phyloP scores from a whole-genome alignment of 2,113 vertebrate genomes.

The Epinephelus moara region DNA sequence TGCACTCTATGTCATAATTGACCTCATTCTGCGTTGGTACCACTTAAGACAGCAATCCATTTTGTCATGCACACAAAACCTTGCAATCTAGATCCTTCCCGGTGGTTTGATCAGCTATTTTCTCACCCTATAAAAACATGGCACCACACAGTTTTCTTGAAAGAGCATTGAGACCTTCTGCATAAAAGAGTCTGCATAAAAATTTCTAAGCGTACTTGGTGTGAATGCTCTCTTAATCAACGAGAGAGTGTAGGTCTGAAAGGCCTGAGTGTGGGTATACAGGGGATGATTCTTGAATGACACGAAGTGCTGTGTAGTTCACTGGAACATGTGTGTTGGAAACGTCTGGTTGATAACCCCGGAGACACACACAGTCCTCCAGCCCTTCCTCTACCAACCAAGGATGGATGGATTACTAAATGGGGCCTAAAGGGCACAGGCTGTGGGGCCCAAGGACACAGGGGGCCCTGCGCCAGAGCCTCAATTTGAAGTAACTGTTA shows the following conservation, averaged over 20 bases:
- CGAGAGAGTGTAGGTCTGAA: conserved; percentile 7
- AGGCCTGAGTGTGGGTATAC: background rate
- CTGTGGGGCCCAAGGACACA: background rate
- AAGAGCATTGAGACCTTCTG: background rate
- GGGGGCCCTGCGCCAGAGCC: too few species aligned
- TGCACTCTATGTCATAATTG: background rate
- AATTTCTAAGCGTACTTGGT: background rate
- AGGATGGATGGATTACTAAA: background rate
- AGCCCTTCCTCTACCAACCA: background rate
- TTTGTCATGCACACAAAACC: background rate
- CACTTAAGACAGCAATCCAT: background rate
- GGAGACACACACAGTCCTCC: background rate
- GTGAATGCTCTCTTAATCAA: conserved; percentile 21
- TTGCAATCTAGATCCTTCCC: conserved; percentile 7
- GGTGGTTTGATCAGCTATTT: conserved; percentile 37
- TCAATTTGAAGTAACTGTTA: too few species aligned
- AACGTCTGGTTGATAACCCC: background rate
- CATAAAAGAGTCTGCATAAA: background rate
- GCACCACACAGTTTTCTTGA: conserved; percentile 1
- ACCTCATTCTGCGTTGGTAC: conserved; percentile 10
- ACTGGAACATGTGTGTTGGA: background rate
- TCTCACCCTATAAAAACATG: background rate
- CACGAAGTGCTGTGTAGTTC: background rate
- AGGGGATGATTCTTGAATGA: background rate
- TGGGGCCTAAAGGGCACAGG: background rate